These are phyloP conservation scores for Tyrannus savana DNA, from an alignment of 2,113 vertebrate species.

Conservation along the genomic window DNA sequence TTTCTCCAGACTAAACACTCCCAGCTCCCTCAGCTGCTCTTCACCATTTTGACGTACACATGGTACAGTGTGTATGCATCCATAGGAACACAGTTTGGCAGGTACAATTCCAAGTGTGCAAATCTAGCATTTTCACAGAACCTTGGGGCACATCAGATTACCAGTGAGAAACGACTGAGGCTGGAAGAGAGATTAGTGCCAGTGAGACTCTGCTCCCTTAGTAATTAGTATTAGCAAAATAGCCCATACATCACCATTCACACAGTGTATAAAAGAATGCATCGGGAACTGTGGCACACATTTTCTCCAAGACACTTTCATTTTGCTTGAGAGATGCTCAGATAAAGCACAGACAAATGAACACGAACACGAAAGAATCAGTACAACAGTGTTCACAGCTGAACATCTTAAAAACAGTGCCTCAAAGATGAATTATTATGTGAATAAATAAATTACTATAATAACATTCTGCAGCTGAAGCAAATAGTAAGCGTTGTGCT, in stretches of 20 bases:
- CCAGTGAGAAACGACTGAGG: not conserved
- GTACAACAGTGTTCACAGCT: not conserved
- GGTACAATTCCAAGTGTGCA: not conserved
- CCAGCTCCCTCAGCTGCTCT: not conserved
- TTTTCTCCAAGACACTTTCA: not conserved
- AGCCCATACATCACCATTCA: not conserved
- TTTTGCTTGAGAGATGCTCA: not conserved
- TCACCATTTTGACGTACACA: not conserved
- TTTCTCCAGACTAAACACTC: not conserved
- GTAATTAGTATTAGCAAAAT: not conserved
- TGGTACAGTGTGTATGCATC: rapidly evolving
- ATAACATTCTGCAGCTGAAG: not conserved
- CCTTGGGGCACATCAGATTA: not conserved
- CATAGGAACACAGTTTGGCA: rapidly evolving
- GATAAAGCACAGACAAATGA: not conserved
- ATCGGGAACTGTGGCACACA: not conserved
- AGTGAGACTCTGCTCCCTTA: not conserved
- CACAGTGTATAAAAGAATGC: not conserved
- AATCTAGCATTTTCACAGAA: not conserved
- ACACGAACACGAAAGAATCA: not conserved
- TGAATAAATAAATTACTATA: not conserved
- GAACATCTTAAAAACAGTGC: not conserved
- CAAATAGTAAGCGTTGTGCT: not conserved
- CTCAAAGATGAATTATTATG: not conserved
- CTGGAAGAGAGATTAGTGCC: not conserved